Evolutionary conservation across 2,113 vertebrate genomes (phyloP), one percentile per base, ranked within the genome.

Genomic region (Balaeniceps rex): DNA sequence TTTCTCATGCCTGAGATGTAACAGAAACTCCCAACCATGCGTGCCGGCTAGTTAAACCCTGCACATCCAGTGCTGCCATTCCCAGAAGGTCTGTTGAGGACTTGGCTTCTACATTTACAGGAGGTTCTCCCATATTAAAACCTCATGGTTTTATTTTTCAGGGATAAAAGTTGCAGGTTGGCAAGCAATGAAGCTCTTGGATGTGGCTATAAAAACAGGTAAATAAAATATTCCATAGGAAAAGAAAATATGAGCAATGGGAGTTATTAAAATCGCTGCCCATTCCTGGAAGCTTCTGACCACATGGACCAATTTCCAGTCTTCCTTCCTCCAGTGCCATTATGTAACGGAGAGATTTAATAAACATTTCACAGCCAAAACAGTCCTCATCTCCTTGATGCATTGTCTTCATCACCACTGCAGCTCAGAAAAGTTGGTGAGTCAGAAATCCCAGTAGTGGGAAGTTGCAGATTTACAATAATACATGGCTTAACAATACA

Each of bases 271-370:
- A 93, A 78, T 69, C 84, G 55, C 82, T 72, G 65, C 40, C 60
- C 51, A 44, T 96, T 97, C 89, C 87, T 93, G 97, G 84, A 97
- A 97, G 79, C 93, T 55, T 66, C 77, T 93, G 88, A 77, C 33
- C 26, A 58, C 74, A 87, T 1, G 17, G 77, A 82, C 83, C 82
- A 57, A 78, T 91, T 97, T 94, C 24, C 90, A 96, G 92, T 25
- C 92, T 97, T 96, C 93, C 95, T 95, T 94, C 95, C 95, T 96
- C 68, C 75, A 74, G 33, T 14, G 11, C 77, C 33, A 6, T 85
- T 87, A 90, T 34, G 46, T 75, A 91, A 87, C 0, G 1, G 90
- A 63, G 86, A 91, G 46, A 82, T 81, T 82, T 93, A 77, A 88
- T 63, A 94, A 89, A 94, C 71, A 74, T 63, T 69, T 74, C 72